Base-by-base conservation (phyloP, 2,113 vertebrate species). In the Phalacrocorax aristotelis region DNA sequence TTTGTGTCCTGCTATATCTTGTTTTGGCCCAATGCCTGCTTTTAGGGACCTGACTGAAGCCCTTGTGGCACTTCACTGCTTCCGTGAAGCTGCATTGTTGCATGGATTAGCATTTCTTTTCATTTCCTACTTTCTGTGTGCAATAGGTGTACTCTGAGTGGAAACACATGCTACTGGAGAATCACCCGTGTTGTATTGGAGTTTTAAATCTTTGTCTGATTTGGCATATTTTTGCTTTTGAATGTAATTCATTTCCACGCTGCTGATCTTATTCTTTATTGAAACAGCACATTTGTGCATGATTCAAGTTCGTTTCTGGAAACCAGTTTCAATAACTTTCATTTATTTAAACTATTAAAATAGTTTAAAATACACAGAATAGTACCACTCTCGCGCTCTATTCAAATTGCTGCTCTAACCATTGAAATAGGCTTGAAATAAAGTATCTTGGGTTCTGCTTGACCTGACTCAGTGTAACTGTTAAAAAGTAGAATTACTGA, bases 311-410 rank as follows among this genome's bases (percentile, higher is more conserved):
- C 57, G 0, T 89, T 93, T 96, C 93, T 95, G 71, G 78, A 88
- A 96, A 81, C 76, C 29, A 57, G 92, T 89, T 97, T 97, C 86
- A 97, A 96, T 95, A 96, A 96, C 69, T 97, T 96, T 95, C 90
- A 94, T 97, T 97, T 96, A 96, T 70, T 97, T 97, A 94, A 97
- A 93, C 70, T 96, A 94, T 95, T 90, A 97, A 93, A 83, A 83
- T 89, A 86, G 48, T 96, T 98, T 94, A 84, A 97, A 96, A 96
- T 97, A 92, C 46, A 55, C 80, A 49, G 94, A 78, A 64, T 65
- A 70, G 61, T 78, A 84, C 75, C 32, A 32, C 49, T 95, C 52
- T 79, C 34, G 9, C 92, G 95, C 93, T 83, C 81, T 94, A 93
- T 94, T 97, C 87, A 85, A 84, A 95, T 83, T 95, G 70, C 87